These are phyloP conservation scores for Physocephala rufipes DNA, from an alignment of 2,888 invertebrate genomes.

Conservation along the genomic window DNA sequence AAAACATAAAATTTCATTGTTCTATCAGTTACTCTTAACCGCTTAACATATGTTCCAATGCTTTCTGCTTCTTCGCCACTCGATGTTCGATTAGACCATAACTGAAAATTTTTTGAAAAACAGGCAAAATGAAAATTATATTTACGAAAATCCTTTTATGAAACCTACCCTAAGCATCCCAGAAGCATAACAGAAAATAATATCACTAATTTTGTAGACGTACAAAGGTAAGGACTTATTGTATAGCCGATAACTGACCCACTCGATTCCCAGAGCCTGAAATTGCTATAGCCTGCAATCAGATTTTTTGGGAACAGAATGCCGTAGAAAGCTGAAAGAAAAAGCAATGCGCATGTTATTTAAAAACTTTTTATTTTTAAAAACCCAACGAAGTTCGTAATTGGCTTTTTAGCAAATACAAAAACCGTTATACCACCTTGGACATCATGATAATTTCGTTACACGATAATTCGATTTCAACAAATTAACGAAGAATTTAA, in stretches of 20 bases:
- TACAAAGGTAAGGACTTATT: slow-evolving; percentile 80
- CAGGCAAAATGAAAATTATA: background rate
- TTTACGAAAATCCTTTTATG: background rate
- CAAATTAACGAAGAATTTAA: no score
- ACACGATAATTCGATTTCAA: no score
- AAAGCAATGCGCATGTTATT: background rate
- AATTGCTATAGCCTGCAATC: slow-evolving; percentile 92
- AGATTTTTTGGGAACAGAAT: slow-evolving; percentile 84
- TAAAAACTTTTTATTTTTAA: background rate
- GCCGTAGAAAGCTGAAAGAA: slow-evolving; percentile 78
- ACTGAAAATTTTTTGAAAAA: slow-evolving; percentile 51
- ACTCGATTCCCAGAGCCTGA: slow-evolving; percentile 89
- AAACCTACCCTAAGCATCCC: slow-evolving; percentile 77
- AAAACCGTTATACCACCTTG: background rate
- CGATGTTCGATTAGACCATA: slow-evolving; percentile 61
- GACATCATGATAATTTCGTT: no score
- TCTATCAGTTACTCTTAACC: slow-evolving; percentile 43
- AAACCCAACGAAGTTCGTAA: background rate
- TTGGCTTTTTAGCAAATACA: background rate
- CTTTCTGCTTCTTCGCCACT: slow-evolving; percentile 55
- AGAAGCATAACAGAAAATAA: slow-evolving; percentile 74
- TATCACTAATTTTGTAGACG: slow-evolving; percentile 75
- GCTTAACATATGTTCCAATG: slow-evolving; percentile 52
- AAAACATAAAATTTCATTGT: background rate
- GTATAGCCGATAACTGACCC: slow-evolving; percentile 89